Evolutionary conservation across 2,113 vertebrate genomes (phyloP).

Genomic region (Limnothrissa miodon): DNA sequence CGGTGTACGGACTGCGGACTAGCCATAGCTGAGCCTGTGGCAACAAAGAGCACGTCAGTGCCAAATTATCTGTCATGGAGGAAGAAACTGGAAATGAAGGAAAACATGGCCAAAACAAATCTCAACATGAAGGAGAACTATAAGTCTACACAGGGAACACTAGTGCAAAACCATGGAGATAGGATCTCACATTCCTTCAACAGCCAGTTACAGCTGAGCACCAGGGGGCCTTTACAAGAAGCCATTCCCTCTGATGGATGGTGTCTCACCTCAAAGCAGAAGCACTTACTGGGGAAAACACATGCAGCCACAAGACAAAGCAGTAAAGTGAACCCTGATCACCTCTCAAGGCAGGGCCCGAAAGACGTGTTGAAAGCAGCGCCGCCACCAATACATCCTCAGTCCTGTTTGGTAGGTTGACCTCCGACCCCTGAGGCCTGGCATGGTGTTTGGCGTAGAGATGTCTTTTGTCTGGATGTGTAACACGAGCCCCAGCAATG

Average conservation of each 20-base stretch:
- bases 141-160: background rate
- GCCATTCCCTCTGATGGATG: background rate
- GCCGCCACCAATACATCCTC: background rate
- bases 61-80: background rate
- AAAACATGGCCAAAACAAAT: slow-evolving; percentile 20
- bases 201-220: background rate
- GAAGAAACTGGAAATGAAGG: slow-evolving; percentile 23
- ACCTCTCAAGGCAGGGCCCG: background rate
- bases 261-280: background rate
- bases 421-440: background rate
- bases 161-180: background rate
- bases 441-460: background rate
- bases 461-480: slow-evolving; percentile 16
- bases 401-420: slow-evolving; percentile 3
- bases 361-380: background rate
- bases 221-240: background rate
- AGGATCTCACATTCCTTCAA: background rate
- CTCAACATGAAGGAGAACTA: background rate
- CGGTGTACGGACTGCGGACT: background rate
- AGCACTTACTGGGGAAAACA: background rate
- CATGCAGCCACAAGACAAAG: background rate
- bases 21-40: background rate
- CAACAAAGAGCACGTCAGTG: background rate
- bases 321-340: background rate
- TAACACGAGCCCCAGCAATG: background rate